A percentile compares a stretch with the other conserved stretches of the same genome.
Evolutionary conservation across 2,797 vertebrate genomes (phyloP).

Genomic region (Salmo trutta): DNA sequence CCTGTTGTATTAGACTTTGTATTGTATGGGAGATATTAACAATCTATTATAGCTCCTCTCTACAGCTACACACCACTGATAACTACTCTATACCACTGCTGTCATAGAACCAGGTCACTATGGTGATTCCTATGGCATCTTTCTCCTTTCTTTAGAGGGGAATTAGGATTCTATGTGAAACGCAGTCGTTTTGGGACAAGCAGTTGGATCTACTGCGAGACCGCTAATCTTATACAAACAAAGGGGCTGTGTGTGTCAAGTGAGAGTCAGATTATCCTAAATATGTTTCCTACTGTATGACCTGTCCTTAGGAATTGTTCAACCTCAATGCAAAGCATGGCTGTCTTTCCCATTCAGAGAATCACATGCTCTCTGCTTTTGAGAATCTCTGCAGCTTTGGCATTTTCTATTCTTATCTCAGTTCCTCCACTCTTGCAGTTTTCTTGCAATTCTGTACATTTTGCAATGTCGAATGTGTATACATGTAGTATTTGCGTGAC

Average conservation of each 20-base stretch:
- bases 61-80: neutral
- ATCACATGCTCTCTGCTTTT: neutral
- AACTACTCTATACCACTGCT: neutral
- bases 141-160: neutral
- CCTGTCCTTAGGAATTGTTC: neutral
- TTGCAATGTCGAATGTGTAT: too few relatives aligned
- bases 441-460: too few relatives aligned
- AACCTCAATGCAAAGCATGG: neutral
- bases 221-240: conserved; percentile 2
- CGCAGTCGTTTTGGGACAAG: neutral
- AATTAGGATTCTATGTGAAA: neutral
- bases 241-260: neutral
- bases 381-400: neutral
- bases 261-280: neutral
- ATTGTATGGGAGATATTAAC: neutral
- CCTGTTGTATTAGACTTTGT: neutral
- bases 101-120: neutral
- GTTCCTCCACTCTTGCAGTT: neutral
- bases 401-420: neutral
- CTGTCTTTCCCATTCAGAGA: conserved; percentile 8
- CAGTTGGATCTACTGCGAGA: neutral
- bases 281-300: neutral
- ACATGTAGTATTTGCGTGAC: too few relatives aligned
- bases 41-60: conserved; percentile 2
- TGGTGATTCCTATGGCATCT: conserved; percentile 2